Evolutionary conservation across 2,888 invertebrate genomes (phyloP), one percentile per base, ranked within the genome.

Genomic region (Clivina fossor): DNA sequence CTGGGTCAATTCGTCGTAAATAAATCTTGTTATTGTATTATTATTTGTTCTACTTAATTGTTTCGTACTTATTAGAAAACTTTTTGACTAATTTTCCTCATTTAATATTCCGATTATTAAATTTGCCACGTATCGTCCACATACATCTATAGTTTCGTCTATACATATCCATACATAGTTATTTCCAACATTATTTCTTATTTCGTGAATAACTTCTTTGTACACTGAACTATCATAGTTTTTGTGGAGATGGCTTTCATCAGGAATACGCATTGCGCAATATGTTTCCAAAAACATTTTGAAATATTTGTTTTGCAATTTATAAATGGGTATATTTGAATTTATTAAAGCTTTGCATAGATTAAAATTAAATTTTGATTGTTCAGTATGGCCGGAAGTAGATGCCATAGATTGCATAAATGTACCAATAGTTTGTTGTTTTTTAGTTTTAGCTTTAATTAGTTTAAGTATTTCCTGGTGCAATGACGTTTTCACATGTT

Each of bases 81-180:
- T 35, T 48, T 48, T 48, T 19, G 33, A 48, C 33, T 35, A 37
- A 49, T 37, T 37, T 37, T 37, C 49, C 19, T 49, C 37, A 35
- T 37, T 49, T 24, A 49, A 49, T 49, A 49, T 13, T 41, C 41
- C 48, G 37, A 48, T 9, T 35, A 48, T 35, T 48, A 48, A 48
- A 48, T 48, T 60, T 9, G 58, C 57, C 26, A 60, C 58, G 35
- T 57, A 60, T 15, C 58, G 49, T 43, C 62, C 61, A 22, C 38
- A 20, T 15, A 19, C 11, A 48, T 61, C 60, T 8, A 59, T 60
- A 3, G 58, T 60, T 59, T 62, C 62, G 32, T 61, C 61, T n/a
- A 59, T 41, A 16, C 61, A 54, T n/a, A 63, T 58, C 64, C 63
- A 64, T 20, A n/a, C n/a, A n/a, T n/a, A n/a, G 28, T 51, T 38